phyloP scores from a whole-genome alignment of 2,113 vertebrate species.

The Formicarius rufipectus region DNA sequence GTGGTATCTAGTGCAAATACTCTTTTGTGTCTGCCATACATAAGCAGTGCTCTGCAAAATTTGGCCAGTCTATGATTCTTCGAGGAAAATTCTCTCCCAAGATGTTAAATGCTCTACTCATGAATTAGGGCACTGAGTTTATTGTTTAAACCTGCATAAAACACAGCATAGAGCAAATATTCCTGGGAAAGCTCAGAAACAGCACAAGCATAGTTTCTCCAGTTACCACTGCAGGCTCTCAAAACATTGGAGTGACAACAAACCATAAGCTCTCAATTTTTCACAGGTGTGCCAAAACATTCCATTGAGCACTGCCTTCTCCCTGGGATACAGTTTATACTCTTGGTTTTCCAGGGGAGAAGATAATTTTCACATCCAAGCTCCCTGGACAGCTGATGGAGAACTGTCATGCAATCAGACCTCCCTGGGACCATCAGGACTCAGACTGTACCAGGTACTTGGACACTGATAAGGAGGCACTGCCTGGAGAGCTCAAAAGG shows the following conservation, averaged over 20 bases:
- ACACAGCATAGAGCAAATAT: not conserved
- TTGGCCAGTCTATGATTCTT: not conserved
- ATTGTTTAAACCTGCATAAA: not conserved
- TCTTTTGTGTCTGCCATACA: not conserved
- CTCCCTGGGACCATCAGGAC: not conserved
- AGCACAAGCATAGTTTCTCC: not conserved
- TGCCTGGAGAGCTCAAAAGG: not conserved
- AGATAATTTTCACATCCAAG: not conserved
- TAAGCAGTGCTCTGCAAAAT: not conserved
- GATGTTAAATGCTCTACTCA: not conserved
- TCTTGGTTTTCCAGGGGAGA: not conserved
- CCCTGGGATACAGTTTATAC: not conserved
- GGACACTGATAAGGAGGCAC: not conserved
- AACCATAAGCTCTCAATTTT: fast-evolving
- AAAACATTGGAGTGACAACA: not conserved
- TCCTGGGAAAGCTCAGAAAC: not conserved
- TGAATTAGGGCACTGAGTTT: not conserved
- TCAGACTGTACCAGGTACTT: not conserved
- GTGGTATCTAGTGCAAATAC: not conserved
- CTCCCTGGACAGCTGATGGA: not conserved
- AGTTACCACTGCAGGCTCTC: not conserved
- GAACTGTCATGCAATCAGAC: not conserved
- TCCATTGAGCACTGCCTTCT: not conserved
- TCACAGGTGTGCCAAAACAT: not conserved
- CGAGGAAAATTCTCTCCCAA: not conserved